These are phyloP conservation scores for Apeltes quadracus DNA, from an alignment of 2,113 vertebrate species.

Conservation along the genomic window DNA sequence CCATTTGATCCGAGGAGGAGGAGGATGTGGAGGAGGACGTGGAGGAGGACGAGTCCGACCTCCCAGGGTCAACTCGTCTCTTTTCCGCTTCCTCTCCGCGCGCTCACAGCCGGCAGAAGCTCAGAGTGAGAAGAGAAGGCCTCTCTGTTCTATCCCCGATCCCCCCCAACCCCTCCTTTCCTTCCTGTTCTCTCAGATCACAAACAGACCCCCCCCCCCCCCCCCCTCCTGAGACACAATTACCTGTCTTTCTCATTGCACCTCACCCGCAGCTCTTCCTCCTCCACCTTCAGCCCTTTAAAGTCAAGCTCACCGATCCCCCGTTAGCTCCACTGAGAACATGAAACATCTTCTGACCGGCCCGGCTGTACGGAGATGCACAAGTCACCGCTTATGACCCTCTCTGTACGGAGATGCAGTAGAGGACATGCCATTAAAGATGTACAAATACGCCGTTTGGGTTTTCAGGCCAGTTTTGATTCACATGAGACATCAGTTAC, in stretches of 20 bases:
- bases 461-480: not conserved
- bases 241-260: conserved; percentile 28
- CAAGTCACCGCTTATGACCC: not conserved
- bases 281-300: conserved; percentile 27
- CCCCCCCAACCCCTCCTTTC: too few relatives aligned
- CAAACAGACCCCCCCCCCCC: not conserved
- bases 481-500: conserved; percentile 1
- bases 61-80: conserved; percentile 37
- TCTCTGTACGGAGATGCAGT: not conserved
- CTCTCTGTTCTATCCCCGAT: conserved; percentile 1
- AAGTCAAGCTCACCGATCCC: conserved; percentile 16
- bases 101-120: not conserved
- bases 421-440: not conserved
- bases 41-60: conserved; percentile 31
- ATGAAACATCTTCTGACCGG: conserved; percentile 1
- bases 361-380: not conserved
- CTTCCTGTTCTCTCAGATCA: conserved; percentile 29
- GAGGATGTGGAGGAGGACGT: too few relatives aligned
- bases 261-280: conserved; percentile 24
- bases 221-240: conserved; percentile 48
- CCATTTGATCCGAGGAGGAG: conserved; percentile 14
- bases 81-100: conserved; percentile 24
- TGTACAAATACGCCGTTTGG: not conserved
- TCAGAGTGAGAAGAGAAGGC: not conserved
- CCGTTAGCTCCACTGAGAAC: not conserved